Evolutionary conservation across 92 coral and sea anemone genomes (phyloP), one percentile per base, ranked within the genome.

Genomic region (Meandrina meandrites): DNA sequence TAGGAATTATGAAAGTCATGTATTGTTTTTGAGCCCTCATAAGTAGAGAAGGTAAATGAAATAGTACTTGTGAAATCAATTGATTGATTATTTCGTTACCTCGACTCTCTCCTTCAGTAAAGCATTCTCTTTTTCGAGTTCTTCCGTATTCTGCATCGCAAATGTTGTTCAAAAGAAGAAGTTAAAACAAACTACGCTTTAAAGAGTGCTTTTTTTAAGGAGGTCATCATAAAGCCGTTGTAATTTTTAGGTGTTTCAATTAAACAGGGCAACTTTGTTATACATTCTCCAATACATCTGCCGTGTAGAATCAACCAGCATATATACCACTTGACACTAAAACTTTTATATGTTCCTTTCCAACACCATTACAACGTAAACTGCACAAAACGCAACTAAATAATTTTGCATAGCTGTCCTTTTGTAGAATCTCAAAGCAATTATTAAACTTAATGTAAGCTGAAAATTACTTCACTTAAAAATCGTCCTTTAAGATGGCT

Each of bases 41-140:
- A 22, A 62, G 70, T 64, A 14, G 12, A 64, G 28, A 27, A 58
- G 67, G 2, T 32, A 47, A 24, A 31, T 28, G 13, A 66, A 66
- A 27, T 12, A 62, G 30, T 15, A 27, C 4, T 66, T 66, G 71
- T 1, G 16, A 66, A 9, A 62, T 62, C 22, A 62, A 50, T 9
- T 54, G 17, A 66, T 12, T 66, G 32, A 64, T 27, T 15, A 64
- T 22, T n/a, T 24, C 70, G 8, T 34, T 69, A 79, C 84, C 89
- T 54, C 70, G 40, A 86, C 73, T 73, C 53, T 80, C 47, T 79
- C 73, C 54, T 74, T 79, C 1, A 86, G 57, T 11, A 8, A 64
- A 53, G 89, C 79, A 18, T 68, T 24, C 79, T 86, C 84, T 19
- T 79, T 72, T 69, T 86, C 79, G 40, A 86, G 79, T 56, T 79